Evolutionary conservation across 2,888 invertebrate genomes (phyloP).

Genomic region (Bombyx huttoni): DNA sequence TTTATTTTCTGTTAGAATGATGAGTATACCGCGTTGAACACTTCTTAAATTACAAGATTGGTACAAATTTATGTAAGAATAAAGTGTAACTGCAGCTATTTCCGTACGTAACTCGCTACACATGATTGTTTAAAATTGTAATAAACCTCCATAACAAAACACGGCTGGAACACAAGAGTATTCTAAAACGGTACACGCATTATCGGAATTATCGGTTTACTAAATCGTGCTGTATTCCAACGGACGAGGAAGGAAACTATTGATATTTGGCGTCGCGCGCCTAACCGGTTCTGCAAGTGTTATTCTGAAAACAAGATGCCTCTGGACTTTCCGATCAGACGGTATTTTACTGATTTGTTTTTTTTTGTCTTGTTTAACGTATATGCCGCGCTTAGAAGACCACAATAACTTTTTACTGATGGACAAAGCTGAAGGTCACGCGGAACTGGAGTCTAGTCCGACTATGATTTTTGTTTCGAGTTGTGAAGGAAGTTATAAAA

Average conservation of each 20-base stretch:
- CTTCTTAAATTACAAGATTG: background rate
- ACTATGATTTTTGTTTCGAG: conserved; percentile 32
- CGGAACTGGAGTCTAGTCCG: conserved; percentile 45
- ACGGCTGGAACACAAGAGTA: background rate
- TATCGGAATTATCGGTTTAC: background rate
- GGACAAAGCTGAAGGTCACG: conserved; percentile 51
- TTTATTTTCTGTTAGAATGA: too few relatives aligned
- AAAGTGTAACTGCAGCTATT: background rate
- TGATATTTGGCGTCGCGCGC: conserved; percentile 54
- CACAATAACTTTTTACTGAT: conserved; percentile 45
- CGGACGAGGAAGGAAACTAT: conserved; percentile 65
- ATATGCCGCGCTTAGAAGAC: conserved; percentile 23
- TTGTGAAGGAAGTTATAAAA: conserved; percentile 47
- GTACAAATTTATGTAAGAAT: background rate
- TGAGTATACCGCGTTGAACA: too few relatives aligned
- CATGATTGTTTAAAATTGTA: background rate
- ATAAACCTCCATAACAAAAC: background rate
- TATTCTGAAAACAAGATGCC: conserved; percentile 66
- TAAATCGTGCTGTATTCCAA: background rate
- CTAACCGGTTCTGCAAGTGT: conserved; percentile 66
- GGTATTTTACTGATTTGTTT: conserved; percentile 24
- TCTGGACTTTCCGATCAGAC: conserved; percentile 64
- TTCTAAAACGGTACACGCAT: background rate
- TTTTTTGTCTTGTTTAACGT: conserved; percentile 19
- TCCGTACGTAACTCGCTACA: background rate